Conservation (phyloP, 37 sponge, comb jelly and placozoan species). For the Mnemiopsis leidyi region DNA sequence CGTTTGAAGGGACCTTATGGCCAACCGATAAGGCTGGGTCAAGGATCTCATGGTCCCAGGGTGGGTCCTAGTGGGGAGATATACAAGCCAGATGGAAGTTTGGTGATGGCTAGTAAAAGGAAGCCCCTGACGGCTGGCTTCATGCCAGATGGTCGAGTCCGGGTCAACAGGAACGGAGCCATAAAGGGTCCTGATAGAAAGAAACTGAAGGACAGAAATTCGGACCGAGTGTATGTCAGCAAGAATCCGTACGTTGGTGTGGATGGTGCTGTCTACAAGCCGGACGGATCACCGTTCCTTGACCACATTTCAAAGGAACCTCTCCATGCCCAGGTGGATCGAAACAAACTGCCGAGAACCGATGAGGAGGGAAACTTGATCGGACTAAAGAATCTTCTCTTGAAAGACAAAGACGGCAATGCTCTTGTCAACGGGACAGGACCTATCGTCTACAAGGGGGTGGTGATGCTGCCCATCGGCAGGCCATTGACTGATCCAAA, state of each 20-base stretch:
- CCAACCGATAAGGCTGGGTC: background rate
- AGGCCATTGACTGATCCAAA: constrained; percentile 18
- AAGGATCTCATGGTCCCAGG: constrained; percentile 23
- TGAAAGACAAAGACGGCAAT: background rate
- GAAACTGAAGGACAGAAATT: background rate
- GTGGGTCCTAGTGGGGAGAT: constrained; percentile 1
- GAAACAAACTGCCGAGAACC: background rate
- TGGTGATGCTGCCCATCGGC: constrained; percentile 29
- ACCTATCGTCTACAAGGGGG: background rate
- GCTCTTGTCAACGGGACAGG: background rate
- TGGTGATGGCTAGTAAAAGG: background rate
- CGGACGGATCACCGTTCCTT: background rate
- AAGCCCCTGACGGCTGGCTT: background rate
- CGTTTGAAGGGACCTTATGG: constrained; percentile 37
- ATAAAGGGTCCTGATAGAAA: background rate
- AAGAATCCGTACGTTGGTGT: constrained; percentile 11
- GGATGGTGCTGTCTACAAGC: constrained; percentile 5
- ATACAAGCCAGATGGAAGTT: background rate
- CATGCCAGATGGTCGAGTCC: background rate
- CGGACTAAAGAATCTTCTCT: background rate
- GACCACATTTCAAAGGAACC: constrained; percentile 29
- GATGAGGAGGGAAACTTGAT: background rate
- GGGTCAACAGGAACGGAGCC: background rate
- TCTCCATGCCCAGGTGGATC: background rate
- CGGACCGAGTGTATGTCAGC: background rate